phyloP scores from a whole-genome alignment of 2,888 invertebrate genomes.

The Archaeoteleia sp. region DNA sequence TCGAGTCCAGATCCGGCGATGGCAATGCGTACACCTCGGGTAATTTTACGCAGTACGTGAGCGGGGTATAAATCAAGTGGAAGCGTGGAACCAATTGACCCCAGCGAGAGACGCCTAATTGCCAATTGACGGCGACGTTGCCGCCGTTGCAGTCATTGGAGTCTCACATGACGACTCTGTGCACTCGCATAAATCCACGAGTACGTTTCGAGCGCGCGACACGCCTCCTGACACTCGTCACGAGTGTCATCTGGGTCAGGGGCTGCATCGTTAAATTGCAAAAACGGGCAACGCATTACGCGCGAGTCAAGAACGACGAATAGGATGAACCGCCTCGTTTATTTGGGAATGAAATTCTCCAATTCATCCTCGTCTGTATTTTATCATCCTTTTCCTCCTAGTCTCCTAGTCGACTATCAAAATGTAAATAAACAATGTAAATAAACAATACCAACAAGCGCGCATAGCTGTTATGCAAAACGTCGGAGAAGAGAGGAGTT shows the following conservation, averaged over 20 bases:
- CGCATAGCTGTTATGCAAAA: no score
- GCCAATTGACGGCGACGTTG: slow-evolving; percentile 73
- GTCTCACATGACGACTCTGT: slow-evolving; percentile 42
- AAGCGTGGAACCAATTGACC: slow-evolving; percentile 73
- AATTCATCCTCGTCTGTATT: no score
- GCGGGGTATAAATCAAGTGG: slow-evolving; percentile 66
- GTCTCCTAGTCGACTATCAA: no score
- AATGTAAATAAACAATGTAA: no score
- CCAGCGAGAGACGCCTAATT: slow-evolving; percentile 69
- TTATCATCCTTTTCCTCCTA: no score
- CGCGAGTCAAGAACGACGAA: no score
- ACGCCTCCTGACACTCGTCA: slow-evolving; percentile 33
- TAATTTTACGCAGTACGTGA: slow-evolving; percentile 72
- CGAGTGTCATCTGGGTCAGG: slow-evolving; percentile 45
- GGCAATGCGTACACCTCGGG: slow-evolving; percentile 60
- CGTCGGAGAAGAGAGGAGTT: no score
- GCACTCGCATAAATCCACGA: slow-evolving; percentile 42
- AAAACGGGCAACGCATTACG: slow-evolving; percentile 16
- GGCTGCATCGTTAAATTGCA: slow-evolving; percentile 31
- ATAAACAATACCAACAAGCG: no score
- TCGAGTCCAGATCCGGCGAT: slow-evolving; percentile 27
- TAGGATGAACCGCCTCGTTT: no score
- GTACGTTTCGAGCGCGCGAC: slow-evolving; percentile 26
- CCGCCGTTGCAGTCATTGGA: slow-evolving; percentile 47
- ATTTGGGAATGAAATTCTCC: no score